Evolutionary conservation across 2,113 vertebrate species (phyloP).

Genomic region (Cephalopterus ornatus): DNA sequence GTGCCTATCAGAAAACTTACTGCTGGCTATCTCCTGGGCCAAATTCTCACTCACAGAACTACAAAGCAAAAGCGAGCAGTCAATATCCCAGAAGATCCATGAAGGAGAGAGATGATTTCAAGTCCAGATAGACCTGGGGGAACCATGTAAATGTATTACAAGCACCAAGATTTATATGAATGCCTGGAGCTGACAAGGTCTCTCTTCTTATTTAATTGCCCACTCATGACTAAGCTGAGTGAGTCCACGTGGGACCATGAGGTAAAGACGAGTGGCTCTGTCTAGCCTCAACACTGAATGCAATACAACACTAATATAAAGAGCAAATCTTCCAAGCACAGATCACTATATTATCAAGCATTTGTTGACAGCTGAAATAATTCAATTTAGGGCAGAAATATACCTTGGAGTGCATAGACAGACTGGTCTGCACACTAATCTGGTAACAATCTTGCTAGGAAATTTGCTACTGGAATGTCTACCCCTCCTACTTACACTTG

Average conservation of each 20-base stretch:
- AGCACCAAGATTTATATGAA: constrained; percentile 42
- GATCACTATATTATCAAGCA: constrained; percentile 38
- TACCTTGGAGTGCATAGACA: not conserved
- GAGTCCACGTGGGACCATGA: not conserved
- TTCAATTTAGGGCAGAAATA: constrained; percentile 21
- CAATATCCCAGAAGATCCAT: not conserved
- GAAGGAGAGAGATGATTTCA: not conserved
- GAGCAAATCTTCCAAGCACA: constrained; percentile 18
- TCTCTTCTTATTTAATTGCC: constrained; percentile 45
- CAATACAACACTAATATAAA: constrained; percentile 18
- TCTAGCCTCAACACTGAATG: not conserved
- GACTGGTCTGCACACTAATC: not conserved
- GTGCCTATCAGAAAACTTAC: not conserved
- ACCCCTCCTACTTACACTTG: not conserved
- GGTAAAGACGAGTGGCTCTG: constrained; percentile 25
- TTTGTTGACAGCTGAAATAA: constrained; percentile 46
- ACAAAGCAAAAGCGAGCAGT: not conserved
- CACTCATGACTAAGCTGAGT: constrained; percentile 23
- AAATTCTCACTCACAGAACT: not conserved
- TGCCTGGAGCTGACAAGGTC: constrained; percentile 43
- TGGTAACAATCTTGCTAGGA: not conserved
- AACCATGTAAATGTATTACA: constrained; percentile 10
- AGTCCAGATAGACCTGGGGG: not conserved
- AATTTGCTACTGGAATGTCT: not conserved
- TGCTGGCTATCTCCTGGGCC: not conserved